Conservation (phyloP, 2,888 invertebrate genomes). For the Tachina lurida region DNA sequence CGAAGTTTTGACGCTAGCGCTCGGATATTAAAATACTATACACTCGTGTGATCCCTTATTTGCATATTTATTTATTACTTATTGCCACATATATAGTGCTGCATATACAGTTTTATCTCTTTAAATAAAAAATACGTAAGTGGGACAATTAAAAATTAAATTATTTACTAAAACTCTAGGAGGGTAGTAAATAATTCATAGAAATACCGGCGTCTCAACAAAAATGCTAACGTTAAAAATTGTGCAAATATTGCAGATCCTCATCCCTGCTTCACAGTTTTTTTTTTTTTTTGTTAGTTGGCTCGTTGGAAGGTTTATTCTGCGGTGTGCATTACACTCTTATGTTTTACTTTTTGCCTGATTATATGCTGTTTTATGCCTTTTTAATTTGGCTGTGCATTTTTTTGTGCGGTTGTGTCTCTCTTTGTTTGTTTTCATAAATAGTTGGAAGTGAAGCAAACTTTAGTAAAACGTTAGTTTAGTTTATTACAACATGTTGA, state of each 20-base stretch:
- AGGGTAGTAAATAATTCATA: too few relatives aligned
- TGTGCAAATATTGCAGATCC: background rate
- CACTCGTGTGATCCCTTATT: too few relatives aligned
- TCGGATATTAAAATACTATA: too few relatives aligned
- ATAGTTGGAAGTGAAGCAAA: conserved; percentile 77
- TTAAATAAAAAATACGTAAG: too few relatives aligned
- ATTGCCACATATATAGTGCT: too few relatives aligned
- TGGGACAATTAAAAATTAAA: too few relatives aligned
- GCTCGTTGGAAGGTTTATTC: background rate
- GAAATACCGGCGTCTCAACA: too few relatives aligned
- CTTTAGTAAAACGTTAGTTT: conserved; percentile 80
- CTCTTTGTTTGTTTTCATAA: conserved; percentile 69
- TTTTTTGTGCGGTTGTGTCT: conserved; percentile 2
- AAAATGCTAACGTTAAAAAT: too few relatives aligned
- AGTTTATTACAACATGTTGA: conserved; percentile 76
- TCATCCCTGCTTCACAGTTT: background rate
- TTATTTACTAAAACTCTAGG: too few relatives aligned
- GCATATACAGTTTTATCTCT: too few relatives aligned
- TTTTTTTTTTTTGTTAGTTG: background rate
- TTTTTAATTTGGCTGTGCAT: conserved; percentile 21
- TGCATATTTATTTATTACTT: too few relatives aligned
- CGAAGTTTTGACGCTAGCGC: too few relatives aligned
- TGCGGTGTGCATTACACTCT: conserved; percentile 27
- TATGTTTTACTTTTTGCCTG: conserved; percentile 18
- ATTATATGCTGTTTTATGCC: conserved; percentile 53